Evolutionary conservation across 2,888 invertebrate genomes (phyloP).

Genomic region (Meiosimyza decipiens): DNA sequence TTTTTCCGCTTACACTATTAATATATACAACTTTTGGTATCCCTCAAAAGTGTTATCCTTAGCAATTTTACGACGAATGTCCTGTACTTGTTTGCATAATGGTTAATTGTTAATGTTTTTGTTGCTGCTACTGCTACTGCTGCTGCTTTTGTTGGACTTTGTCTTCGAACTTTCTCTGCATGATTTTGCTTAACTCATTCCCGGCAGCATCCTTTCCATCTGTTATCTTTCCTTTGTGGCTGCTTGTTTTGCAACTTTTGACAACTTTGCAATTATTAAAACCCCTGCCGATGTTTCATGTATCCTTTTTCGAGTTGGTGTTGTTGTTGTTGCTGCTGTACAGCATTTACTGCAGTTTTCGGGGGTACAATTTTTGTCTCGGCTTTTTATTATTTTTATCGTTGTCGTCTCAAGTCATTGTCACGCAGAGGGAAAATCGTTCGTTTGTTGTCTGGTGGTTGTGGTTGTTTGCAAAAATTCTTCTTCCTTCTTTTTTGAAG

Average conservation of each 20-base stretch:
- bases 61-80: constrained; percentile 38
- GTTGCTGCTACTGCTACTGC: background rate
- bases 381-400: constrained; percentile 15
- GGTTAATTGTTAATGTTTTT: constrained; percentile 45
- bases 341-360: too few species aligned
- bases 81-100: constrained; percentile 44
- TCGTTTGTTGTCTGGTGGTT: constrained; percentile 12
- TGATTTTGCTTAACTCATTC: background rate
- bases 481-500: too few species aligned
- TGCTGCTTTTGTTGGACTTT: constrained; percentile 16
- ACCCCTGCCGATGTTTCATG: background rate
- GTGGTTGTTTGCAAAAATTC: constrained; percentile 27
- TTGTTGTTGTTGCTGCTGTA: too few species aligned
- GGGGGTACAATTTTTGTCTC: background rate
- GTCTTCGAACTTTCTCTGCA: background rate
- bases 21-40: background rate
- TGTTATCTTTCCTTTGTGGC: constrained; percentile 6
- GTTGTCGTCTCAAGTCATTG: constrained; percentile 13
- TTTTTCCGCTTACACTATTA: too few species aligned
- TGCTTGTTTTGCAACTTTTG: constrained; percentile 42
- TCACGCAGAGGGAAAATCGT: constrained; percentile 18
- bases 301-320: too few species aligned
- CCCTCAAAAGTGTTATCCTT: constrained; percentile 27
- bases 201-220: background rate
- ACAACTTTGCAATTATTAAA: constrained; percentile 47